Conservation (phyloP, 2,797 vertebrate genomes). For the Hirundo rustica region DNA sequence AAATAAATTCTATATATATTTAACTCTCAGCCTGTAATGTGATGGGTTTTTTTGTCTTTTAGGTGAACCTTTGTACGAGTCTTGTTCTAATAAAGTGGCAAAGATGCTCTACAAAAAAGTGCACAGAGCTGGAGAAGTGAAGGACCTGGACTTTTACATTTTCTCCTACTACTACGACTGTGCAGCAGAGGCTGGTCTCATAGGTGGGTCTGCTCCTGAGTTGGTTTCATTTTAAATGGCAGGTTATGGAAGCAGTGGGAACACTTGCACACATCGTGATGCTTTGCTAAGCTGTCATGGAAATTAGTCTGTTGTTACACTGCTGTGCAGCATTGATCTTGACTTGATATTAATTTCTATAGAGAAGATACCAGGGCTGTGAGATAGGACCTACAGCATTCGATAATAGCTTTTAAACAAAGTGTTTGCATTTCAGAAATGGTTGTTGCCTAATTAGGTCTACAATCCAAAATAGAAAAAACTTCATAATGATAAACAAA, state of each 20-base stretch:
- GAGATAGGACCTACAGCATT: background rate
- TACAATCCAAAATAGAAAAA: background rate
- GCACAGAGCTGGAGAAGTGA: slow-evolving; percentile 75
- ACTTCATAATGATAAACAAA: background rate
- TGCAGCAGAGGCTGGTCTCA: slow-evolving; percentile 82
- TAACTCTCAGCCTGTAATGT: background rate
- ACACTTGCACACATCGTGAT: background rate
- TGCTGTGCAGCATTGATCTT: background rate
- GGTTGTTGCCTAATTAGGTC: background rate
- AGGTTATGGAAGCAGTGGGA: background rate
- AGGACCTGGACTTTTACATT: slow-evolving; percentile 85
- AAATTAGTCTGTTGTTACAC: background rate
- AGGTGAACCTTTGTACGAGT: slow-evolving; percentile 81
- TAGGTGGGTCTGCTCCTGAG: slow-evolving; percentile 76
- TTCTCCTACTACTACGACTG: slow-evolving; percentile 94
- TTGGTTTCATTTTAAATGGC: background rate
- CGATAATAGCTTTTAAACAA: background rate
- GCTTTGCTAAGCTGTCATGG: background rate
- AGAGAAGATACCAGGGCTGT: background rate
- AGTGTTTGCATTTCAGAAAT: background rate
- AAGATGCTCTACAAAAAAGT: slow-evolving; percentile 85
- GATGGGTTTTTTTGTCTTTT: background rate
- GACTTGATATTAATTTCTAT: background rate
- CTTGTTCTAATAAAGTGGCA: slow-evolving; percentile 83
- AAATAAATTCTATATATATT: background rate